Evolutionary conservation across 2,888 invertebrate species (phyloP), one percentile per base, ranked within the genome.

Genomic region (Synanthedon formicaeformis): DNA sequence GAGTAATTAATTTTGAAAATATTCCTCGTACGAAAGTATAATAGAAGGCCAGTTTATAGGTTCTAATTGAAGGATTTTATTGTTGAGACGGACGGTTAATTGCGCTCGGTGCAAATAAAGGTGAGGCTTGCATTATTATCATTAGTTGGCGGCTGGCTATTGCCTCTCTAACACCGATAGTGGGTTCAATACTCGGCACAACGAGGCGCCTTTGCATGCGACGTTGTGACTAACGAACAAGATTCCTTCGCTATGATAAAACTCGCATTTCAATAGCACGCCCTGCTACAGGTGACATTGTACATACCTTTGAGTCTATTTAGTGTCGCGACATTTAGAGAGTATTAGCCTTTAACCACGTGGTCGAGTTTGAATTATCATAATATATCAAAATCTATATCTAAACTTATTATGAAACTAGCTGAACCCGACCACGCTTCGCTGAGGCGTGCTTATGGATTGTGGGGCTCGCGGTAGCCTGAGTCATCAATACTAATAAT

Each of bases 211-310:
- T 57, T 75, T 73, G 71, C 72, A 71, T 64, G 73, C 73, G 66
- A 58, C 81, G 85, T 75, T 73, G 69, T 76, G 60, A 58, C 81
- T 85, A 85, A 85, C 82, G 82, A 85, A 82, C 78, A 67, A 77
- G 85, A 85, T 85, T 75, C 73, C 67, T 76, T 60, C 64, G 67
- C 66, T 61, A 65, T 67, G 85, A 86, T 84, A 84, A 77, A 73
- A 67, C 62, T 70, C 65, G 79, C 76, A 79, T 82, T 83, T 82
- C 75, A 78, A 79, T 78, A 73, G 63, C 52, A 53, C 55, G 53
- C 54, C 57, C 52, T 53, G 56, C 54, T 16, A 23, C 12, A 14
- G 13, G 13, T 55, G 52, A 52, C 54, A 56, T 23, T 10, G 34
- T 34, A 34, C 34, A 51, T 48, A 52, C 55, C 56, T 41, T 55